Base-by-base conservation (phyloP, 2,888 invertebrate species). In the Brachyptera putata region DNA sequence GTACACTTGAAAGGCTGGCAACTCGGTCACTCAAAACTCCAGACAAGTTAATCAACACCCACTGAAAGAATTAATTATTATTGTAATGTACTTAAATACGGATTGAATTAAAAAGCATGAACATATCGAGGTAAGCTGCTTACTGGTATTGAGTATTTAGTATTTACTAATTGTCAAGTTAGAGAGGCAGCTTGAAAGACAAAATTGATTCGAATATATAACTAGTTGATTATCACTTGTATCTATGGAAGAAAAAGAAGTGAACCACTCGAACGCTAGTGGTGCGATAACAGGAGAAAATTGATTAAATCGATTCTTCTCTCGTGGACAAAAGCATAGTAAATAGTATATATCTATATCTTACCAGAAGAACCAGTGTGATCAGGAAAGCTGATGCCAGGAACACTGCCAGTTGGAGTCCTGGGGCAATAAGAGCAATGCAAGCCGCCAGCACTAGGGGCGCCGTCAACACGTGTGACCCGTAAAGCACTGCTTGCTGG, bases 361-460 rank as follows among this genome's bases (percentile, higher is more conserved):
- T 4, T 53, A 53, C 53, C 53, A 53, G 14, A 3, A 53, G 36
- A 18, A 53, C 36, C n/a, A 53, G 53, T 3, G 53, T 53, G 36
- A 53, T 34, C 2, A 53, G 18, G 22, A 34, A 34, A 13, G 53
- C 34, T 13, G 53, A 53, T n/a, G 14, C 9, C 11, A 36, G 18
- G 14, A 53, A 53, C 16, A 36, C 18, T 16, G 34, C 34, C 1
- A 53, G 34, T 11, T 34, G 14, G 21, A 22, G 53, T 16, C 36
- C 36, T 13, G 53, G 53, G 9, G 34, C 30, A 34, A 53, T 53
- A 1, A 53, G 36, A 13, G 36, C 53, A 11, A 53, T 53, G 53
- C 53, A 53, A 11, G 36, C 53, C 34, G 22, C 11, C 53, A 53
- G 22, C 21, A 53, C 34, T 11, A 53, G 13, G 18, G 53, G 53